These are phyloP conservation scores for Morpho helenor DNA, from an alignment of 2,888 invertebrate genomes.

Conservation along the genomic window DNA sequence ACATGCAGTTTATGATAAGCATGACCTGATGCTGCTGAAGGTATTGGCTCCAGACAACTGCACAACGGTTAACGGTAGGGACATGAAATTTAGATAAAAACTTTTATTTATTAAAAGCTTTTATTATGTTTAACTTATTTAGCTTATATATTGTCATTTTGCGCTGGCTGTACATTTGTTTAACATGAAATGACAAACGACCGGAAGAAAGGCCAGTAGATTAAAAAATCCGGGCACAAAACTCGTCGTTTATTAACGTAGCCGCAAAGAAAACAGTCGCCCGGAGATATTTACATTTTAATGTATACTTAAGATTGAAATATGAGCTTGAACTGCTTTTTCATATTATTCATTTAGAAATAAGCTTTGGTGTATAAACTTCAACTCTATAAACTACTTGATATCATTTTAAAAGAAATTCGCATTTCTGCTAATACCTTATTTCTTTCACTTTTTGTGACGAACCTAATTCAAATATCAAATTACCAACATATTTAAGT, in stretches of 20 bases:
- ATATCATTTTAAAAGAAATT: too few species aligned
- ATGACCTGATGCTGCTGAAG: too few species aligned
- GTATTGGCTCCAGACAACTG: too few species aligned
- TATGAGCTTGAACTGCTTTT: slow-evolving; percentile 44
- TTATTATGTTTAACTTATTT: slow-evolving; percentile 1
- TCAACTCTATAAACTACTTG: too few species aligned
- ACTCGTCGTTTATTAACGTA: slow-evolving; percentile 49
- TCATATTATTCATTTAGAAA: slow-evolving; percentile 21
- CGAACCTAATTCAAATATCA: too few species aligned
- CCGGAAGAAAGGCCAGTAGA: slow-evolving; percentile 15
- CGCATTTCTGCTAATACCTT: too few species aligned
- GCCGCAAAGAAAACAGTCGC: slow-evolving; percentile 47
- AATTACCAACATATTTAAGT: too few species aligned
- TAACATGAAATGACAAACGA: slow-evolving; percentile 14
- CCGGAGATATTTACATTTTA: slow-evolving; percentile 56
- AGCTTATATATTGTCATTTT: slow-evolving; percentile 11
- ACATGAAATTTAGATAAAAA: too few species aligned
- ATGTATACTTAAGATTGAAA: slow-evolving; percentile 58
- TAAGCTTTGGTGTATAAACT: background rate
- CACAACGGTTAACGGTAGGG: too few species aligned
- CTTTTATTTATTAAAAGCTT: background rate
- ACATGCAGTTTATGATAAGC: too few species aligned
- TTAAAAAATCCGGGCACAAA: slow-evolving; percentile 31
- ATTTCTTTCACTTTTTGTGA: too few species aligned
- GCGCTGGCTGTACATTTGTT: slow-evolving; percentile 10